Conservation (phyloP, 2,797 vertebrate genomes). For the Microchirus variegatus region DNA sequence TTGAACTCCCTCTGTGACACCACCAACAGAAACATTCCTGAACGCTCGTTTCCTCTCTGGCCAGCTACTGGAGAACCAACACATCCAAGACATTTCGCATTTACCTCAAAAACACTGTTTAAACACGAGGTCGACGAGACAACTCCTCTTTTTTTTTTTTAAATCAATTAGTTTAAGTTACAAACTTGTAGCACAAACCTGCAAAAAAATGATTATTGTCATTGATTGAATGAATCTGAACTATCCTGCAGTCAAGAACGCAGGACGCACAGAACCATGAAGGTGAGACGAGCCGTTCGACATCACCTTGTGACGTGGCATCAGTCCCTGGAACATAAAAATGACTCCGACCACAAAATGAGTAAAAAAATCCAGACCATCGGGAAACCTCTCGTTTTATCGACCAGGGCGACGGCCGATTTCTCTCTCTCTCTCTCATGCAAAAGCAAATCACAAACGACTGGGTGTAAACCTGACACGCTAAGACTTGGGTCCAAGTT, state of each 20-base stretch:
- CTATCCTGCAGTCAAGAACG: constrained; percentile 37
- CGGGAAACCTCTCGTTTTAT: constrained; percentile 18
- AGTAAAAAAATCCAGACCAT: constrained; percentile 20
- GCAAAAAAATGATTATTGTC: constrained; percentile 30
- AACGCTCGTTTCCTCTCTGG: constrained; percentile 29
- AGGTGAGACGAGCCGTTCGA: constrained; percentile 15
- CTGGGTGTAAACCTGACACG: constrained; percentile 41
- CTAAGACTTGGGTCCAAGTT: constrained; percentile 43
- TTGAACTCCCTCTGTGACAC: constrained; percentile 45
- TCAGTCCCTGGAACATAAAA: constrained; percentile 40
- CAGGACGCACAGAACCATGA: constrained; percentile 21
- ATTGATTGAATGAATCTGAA: constrained; percentile 27
- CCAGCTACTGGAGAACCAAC: constrained; percentile 11
- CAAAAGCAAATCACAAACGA: constrained; percentile 24
- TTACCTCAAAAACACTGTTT: constrained; percentile 12
- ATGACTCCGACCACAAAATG: constrained; percentile 16
- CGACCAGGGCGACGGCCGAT: not conserved
- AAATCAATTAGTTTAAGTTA: constrained; percentile 1
- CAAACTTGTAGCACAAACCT: constrained; percentile 13
- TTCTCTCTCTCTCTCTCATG: constrained; percentile 25
- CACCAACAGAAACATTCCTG: constrained; percentile 36
- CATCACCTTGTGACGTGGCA: constrained; percentile 22
- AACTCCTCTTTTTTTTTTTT: not conserved
- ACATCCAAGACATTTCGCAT: constrained; percentile 15
- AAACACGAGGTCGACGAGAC: constrained; percentile 7